Evolutionary conservation across 2,113 vertebrate species (phyloP).

Genomic region (Caranx ignobilis): DNA sequence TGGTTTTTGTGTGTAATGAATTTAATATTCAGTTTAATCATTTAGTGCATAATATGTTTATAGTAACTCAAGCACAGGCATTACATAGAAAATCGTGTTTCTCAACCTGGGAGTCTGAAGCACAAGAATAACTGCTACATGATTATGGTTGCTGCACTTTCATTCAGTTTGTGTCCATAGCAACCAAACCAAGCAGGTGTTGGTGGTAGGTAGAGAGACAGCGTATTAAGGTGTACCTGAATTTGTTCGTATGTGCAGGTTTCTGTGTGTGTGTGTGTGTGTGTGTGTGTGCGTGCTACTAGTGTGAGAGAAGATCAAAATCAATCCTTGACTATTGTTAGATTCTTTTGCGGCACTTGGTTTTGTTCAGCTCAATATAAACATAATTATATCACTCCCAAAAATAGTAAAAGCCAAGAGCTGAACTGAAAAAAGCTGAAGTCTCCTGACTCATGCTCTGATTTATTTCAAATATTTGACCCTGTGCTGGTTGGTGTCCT

Average conservation of each 20-base stretch:
- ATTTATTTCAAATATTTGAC: slow-evolving; percentile 38
- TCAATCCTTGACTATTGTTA: slow-evolving; percentile 42
- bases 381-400: slow-evolving; percentile 21
- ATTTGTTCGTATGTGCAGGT: background rate
- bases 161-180: background rate
- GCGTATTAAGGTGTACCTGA: background rate
- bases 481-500: slow-evolving; percentile 15
- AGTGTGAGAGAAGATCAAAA: slow-evolving; percentile 41
- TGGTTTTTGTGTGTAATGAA: background rate
- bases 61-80: background rate
- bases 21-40: too few relatives aligned
- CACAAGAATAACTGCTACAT: background rate
- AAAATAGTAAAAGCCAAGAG: slow-evolving; percentile 56
- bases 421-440: slow-evolving; percentile 4
- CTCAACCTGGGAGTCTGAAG: background rate
- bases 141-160: background rate
- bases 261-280: background rate
- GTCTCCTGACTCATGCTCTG: slow-evolving; percentile 25
- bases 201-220: background rate
- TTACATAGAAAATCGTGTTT: background rate
- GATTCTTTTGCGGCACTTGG: slow-evolving; percentile 23
- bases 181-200: background rate
- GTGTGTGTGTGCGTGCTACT: background rate
- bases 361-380: slow-evolving; percentile 38
- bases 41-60: too few relatives aligned